Base-by-base conservation (phyloP, 2,113 vertebrate species). In the Condylura cristata region DNA sequence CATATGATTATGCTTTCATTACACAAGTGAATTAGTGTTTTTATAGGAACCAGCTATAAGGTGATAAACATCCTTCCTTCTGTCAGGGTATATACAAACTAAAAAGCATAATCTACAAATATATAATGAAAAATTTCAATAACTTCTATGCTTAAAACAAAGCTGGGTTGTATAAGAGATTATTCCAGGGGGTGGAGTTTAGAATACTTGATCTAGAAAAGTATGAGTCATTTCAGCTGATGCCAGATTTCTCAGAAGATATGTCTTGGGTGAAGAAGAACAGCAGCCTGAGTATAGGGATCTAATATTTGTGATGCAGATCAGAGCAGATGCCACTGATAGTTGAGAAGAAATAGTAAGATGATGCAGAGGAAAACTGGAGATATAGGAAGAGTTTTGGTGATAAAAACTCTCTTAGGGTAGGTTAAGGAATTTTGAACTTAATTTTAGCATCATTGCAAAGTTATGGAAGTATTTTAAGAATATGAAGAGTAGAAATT, bases 391-490 rank as follows among this genome's bases (percentile, higher is more conserved):
- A 41, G 32, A 32, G 4, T 44, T 53, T 24, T 74, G 2, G 46
- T 86, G 22, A n/a, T 30, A 2, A 74, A 58, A 41, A 85, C 60
- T 71, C 11, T 30, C 17, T 30, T 44, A 37, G 10, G 4, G 1
- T 4, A 82, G 7, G 20, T 9, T 81, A 39, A 90, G 1, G 7
- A 94, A 85, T 72, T 58, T 12, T 6, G 7, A 37, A 37, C 65
- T 82, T 93, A 86, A 58, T 72, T 87, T 88, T 86, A 86, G 78
- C 8, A 70, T 34, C 0, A 26, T 71, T 68, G 6, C 1, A 90
- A 86, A 2, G 7, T 66, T 17, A 37, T 74, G 14, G 58, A 79
- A 72, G 30, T 68, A 72, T 44, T 72, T 81, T 74, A 92, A 65
- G 3, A 65, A 17, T 17, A 12, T 68, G 8, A 18, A 51, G 5